Percentiles rank a stretch among this genome's conserved stretches.
These are phyloP conservation scores for Ectropis crepuscularia DNA, from an alignment of 2,888 invertebrate species.

Conservation along the genomic window DNA sequence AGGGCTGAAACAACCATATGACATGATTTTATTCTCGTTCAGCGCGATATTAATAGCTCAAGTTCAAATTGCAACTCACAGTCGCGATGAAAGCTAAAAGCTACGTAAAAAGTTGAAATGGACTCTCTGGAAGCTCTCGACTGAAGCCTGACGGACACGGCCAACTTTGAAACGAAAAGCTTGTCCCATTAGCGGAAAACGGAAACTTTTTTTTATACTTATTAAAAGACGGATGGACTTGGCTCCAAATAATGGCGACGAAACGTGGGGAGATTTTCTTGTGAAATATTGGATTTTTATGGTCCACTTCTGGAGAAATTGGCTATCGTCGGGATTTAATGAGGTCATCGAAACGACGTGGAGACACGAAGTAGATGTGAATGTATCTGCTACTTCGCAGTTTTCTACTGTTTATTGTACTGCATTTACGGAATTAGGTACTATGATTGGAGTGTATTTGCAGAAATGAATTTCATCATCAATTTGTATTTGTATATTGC, in stretches of 20 bases:
- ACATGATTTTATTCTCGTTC: too few species aligned
- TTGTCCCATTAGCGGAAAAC: slow-evolving; percentile 5
- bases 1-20: too few species aligned
- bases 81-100: neutral
- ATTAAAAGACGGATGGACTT: slow-evolving; percentile 7
- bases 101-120: neutral
- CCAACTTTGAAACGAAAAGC: slow-evolving; percentile 16
- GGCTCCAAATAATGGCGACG: slow-evolving; percentile 6
- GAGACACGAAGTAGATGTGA: neutral
- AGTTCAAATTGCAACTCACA: too few species aligned
- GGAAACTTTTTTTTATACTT: slow-evolving; percentile 8
- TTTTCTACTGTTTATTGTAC: too few species aligned
- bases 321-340: slow-evolving; percentile 14
- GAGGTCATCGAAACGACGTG: slow-evolving; percentile 1
- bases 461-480: too few species aligned
- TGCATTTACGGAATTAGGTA: too few species aligned
- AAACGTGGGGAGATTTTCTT: slow-evolving; percentile 3
- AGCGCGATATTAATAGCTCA: too few species aligned
- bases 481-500: too few species aligned
- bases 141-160: slow-evolving; percentile 1
- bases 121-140: neutral
- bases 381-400: neutral
- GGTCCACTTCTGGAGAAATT: slow-evolving; percentile 9
- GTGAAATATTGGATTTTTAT: slow-evolving; percentile 14
- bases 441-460: too few species aligned